Conservation (phyloP, 2,797 vertebrate species). For the Molossus alvarezi region DNA sequence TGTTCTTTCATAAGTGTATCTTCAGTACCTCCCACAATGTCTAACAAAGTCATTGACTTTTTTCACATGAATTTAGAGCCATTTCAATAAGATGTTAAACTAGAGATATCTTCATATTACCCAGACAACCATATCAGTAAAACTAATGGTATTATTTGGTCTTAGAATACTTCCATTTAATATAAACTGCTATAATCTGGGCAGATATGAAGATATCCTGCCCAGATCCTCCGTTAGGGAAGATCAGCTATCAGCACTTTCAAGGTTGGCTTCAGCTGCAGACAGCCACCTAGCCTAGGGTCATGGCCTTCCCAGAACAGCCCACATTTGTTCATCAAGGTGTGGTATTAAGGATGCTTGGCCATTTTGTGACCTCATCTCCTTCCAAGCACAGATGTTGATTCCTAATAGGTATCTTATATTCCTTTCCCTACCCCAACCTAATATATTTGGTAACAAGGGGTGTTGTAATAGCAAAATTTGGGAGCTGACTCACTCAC, state of each 20-base stretch:
- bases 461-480: not conserved
- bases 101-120: not conserved
- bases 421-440: not conserved
- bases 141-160: not conserved
- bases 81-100: slow-evolving; percentile 9
- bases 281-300: not conserved
- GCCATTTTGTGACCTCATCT: not conserved
- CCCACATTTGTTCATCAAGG: not conserved
- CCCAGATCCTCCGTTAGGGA: not conserved
- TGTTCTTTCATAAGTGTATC: not conserved
- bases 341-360: not conserved
- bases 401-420: not conserved
- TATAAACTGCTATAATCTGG: not conserved
- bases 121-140: not conserved
- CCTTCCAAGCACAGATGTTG: too few species aligned
- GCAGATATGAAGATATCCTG: not conserved
- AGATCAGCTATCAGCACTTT: not conserved
- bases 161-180: not conserved
- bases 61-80: not conserved
- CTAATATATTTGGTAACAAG: not conserved
- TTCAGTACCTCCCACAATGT: not conserved
- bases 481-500: not conserved
- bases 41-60: not conserved
- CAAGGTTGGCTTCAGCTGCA: not conserved
- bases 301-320: not conserved